phyloP scores from a whole-genome alignment of 2,888 invertebrate species.

The Prosopocoilus inquinatus region DNA sequence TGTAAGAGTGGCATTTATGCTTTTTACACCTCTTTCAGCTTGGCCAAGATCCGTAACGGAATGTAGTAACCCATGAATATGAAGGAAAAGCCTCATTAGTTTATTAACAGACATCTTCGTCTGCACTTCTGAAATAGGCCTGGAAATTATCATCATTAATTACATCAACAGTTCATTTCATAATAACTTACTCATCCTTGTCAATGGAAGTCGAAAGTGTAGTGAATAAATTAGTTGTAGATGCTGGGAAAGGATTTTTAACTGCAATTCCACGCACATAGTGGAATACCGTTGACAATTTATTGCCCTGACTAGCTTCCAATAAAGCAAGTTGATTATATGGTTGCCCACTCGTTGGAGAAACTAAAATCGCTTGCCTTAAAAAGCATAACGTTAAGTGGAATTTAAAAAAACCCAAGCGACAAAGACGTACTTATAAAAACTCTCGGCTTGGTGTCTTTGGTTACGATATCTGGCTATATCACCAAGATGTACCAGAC shows the following conservation, averaged over 20 bases:
- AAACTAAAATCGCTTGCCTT: slow-evolving; percentile 71
- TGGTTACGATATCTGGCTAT: slow-evolving; percentile 81
- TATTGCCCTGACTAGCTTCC: slow-evolving; percentile 77
- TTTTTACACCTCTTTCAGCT: slow-evolving; percentile 62
- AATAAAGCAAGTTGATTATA: slow-evolving; percentile 86
- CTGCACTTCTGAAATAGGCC: slow-evolving; percentile 52
- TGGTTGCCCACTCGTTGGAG: slow-evolving; percentile 79
- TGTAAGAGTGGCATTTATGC: slow-evolving; percentile 68
- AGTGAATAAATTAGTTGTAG: slow-evolving; percentile 75
- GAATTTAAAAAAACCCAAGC: background rate
- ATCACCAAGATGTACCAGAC: slow-evolving; percentile 85
- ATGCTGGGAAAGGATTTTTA: slow-evolving; percentile 82
- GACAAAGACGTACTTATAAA: slow-evolving; percentile 61
- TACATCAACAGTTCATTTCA: slow-evolving; percentile 17
- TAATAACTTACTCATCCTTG: slow-evolving; percentile 47
- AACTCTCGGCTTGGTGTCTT: slow-evolving; percentile 77
- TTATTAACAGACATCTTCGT: slow-evolving; percentile 61
- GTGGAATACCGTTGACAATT: slow-evolving; percentile 80
- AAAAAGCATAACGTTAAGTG: slow-evolving; percentile 10
- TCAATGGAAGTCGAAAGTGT: slow-evolving; percentile 62
- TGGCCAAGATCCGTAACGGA: slow-evolving; percentile 57
- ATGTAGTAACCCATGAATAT: slow-evolving; percentile 60
- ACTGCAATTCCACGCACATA: slow-evolving; percentile 82
- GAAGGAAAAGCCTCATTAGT: slow-evolving; percentile 60
- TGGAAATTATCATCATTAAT: slow-evolving; percentile 30